Evolutionary conservation across 2,797 vertebrate genomes (phyloP).

Genomic region (Sebastes alutus): DNA sequence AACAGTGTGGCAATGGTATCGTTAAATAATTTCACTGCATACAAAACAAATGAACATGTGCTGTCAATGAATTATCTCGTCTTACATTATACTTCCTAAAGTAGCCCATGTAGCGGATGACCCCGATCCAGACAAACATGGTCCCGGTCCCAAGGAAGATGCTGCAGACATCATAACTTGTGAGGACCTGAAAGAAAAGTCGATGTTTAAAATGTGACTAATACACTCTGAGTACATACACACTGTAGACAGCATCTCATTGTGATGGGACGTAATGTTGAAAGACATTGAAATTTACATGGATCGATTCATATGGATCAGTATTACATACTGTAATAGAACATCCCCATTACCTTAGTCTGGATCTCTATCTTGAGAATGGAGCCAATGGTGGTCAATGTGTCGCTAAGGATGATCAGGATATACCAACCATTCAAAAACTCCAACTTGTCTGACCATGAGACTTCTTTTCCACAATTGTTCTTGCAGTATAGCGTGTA

Average conservation of each 20-base stretch:
- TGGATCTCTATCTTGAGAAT: conserved; percentile 95
- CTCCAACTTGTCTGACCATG: conserved; percentile 88
- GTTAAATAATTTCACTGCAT: neutral
- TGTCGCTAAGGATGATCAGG: conserved; percentile 91
- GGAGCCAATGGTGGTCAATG: conserved; percentile 89
- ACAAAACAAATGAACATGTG: neutral
- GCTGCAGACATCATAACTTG: conserved; percentile 94
- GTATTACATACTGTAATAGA: neutral
- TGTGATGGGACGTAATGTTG: neutral
- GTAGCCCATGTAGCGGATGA: conserved; percentile 94
- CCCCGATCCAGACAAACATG: conserved; percentile 96
- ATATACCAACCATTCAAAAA: conserved; percentile 95
- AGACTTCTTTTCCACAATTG: conserved; percentile 80
- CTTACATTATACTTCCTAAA: conserved; percentile 96
- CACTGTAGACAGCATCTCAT: neutral
- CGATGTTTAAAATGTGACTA: neutral
- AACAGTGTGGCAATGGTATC: neutral
- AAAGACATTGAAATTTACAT: neutral
- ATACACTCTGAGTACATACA: fast-evolving
- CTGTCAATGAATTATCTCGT: neutral
- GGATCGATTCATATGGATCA: neutral
- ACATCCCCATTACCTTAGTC: conserved; percentile 83
- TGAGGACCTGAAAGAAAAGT: conserved; percentile 80
- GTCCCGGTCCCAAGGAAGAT: conserved; percentile 94
- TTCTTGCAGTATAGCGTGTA: conserved; percentile 84